Evolutionary conservation across 2,797 vertebrate genomes (phyloP).

Genomic region (Vespertilio murinus): DNA sequence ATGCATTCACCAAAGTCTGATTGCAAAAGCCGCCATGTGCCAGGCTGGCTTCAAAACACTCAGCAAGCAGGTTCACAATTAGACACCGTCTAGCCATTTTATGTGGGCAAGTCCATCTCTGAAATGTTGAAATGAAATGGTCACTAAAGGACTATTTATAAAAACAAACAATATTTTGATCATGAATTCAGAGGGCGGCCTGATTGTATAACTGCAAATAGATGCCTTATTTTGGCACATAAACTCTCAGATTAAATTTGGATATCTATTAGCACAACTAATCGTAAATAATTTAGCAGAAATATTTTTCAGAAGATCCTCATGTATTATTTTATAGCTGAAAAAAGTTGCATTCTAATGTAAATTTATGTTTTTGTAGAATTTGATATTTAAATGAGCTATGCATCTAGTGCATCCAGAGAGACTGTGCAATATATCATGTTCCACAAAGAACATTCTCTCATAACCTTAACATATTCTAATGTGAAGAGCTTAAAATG

Average conservation of each 20-base stretch:
- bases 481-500: background rate
- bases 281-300: constrained; percentile 18
- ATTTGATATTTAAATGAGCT: constrained; percentile 26
- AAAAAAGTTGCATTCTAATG: background rate
- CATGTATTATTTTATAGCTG: constrained; percentile 1
- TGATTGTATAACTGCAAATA: constrained; percentile 6
- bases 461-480: background rate
- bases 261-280: constrained; percentile 1
- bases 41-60: constrained; percentile 49
- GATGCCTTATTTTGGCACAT: constrained; percentile 8
- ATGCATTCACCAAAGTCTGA: constrained; percentile 51
- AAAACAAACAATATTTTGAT: constrained; percentile 47
- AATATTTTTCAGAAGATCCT: background rate
- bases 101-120: constrained; percentile 28
- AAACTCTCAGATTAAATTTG: constrained; percentile 41
- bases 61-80: constrained; percentile 27
- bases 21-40: constrained; percentile 16
- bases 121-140: constrained; percentile 58
- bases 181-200: constrained; percentile 17
- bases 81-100: constrained; percentile 50
- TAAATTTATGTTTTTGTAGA: constrained; percentile 22
- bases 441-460: background rate
- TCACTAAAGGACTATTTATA: constrained; percentile 50
- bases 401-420: background rate
- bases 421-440: background rate